Conservation (phyloP, 2,113 vertebrate species). For the Archocentrus centrarchus region DNA sequence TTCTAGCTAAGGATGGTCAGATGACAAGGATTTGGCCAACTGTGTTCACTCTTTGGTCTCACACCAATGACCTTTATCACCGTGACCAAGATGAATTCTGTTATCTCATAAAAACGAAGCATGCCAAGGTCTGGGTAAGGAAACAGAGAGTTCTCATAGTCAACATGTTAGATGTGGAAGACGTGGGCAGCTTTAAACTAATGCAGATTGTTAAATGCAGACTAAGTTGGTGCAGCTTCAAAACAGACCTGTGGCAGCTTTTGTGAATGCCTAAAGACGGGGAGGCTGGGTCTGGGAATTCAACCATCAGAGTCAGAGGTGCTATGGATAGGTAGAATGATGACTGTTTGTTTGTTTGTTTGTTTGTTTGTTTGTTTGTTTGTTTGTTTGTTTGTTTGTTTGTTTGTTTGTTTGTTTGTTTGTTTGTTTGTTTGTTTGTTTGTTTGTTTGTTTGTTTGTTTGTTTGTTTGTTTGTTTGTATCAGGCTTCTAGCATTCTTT, state of each 20-base stretch:
- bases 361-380: too few relatives aligned
- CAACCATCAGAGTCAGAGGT: too few relatives aligned
- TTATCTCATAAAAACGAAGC: fast-evolving
- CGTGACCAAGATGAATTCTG: not conserved
- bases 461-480: too few relatives aligned
- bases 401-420: too few relatives aligned
- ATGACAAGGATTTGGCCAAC: not conserved
- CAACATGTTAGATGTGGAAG: slow-evolving; percentile 2
- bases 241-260: not conserved
- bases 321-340: too few relatives aligned
- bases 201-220: not conserved
- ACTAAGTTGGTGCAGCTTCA: not conserved
- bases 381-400: too few relatives aligned
- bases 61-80: not conserved
- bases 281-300: too few relatives aligned
- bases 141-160: not conserved
- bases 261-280: not conserved
- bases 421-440: too few relatives aligned
- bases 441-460: too few relatives aligned
- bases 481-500: too few relatives aligned
- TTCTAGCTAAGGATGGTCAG: not conserved
- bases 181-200: not conserved
- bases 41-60: not conserved
- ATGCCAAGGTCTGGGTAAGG: not conserved
- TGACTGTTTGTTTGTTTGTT: too few relatives aligned